phyloP scores from a whole-genome alignment of 2,113 vertebrate genomes.

The Psittacus erithacus region DNA sequence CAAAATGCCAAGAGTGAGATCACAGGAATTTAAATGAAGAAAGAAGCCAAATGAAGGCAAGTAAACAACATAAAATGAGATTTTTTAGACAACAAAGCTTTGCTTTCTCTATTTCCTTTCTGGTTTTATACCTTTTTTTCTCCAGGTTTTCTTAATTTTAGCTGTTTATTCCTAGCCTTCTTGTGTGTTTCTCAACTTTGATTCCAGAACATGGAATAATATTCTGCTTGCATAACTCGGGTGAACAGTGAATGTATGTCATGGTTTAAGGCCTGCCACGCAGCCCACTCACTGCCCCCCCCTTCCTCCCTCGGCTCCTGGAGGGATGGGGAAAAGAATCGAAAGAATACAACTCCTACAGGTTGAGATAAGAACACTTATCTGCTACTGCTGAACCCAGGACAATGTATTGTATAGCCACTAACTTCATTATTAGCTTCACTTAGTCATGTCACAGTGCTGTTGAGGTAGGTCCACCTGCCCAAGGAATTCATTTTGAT shows the following conservation, averaged over 20 bases:
- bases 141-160: background rate
- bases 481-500: background rate
- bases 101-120: background rate
- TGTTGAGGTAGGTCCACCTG: background rate
- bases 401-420: background rate
- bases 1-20: conserved; percentile 34
- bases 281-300: too few species aligned
- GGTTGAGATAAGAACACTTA: too few species aligned
- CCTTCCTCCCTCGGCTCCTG: too few species aligned
- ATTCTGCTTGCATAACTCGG: background rate
- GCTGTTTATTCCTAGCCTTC: background rate
- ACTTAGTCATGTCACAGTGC: background rate
- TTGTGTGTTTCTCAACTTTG: background rate
- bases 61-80: background rate
- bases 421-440: background rate
- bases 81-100: background rate
- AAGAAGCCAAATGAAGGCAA: conserved; percentile 23
- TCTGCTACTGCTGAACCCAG: too few species aligned
- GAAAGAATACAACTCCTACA: too few species aligned
- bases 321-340: too few species aligned
- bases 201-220: background rate
- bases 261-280: too few species aligned
- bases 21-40: conserved; percentile 32
- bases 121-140: background rate
- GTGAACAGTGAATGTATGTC: background rate